Evolutionary conservation across 2,797 vertebrate species (phyloP), one percentile per base, ranked within the genome.

Genomic region (Girardinus metallicus): DNA sequence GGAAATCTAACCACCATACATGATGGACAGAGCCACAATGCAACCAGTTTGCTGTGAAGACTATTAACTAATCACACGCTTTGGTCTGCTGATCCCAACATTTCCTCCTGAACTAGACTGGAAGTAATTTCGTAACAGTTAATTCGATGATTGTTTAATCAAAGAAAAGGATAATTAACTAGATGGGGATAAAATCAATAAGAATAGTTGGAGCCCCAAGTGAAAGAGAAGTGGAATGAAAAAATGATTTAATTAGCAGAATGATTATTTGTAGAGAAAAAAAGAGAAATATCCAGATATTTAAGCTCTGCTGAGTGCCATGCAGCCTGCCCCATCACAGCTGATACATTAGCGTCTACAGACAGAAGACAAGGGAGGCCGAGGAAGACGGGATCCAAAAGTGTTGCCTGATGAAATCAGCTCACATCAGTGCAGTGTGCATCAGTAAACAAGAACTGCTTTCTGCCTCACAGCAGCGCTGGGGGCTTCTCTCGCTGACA

Each of bases 401-500:
- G 94, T 94, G 92, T 94, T 81, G 91, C 91, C 86, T 95, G 93
- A 95, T 94, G 89, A 86, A 95, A 93, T 95, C 92, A 95, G 87
- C 90, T 95, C 91, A 82, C 93, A 93, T 95, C 94, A 94, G 88
- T 91, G 91, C 53, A 87, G 87, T 87, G 85, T 87, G 90, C 88
- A 86, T 93, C 91, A 90, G 93, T 92, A 94, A 92, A 94, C 91
- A 93, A 90, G 87, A 85, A 79, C 49, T 76, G 86, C 90, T 86
- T 80, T 79, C 60, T 85, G 91, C 87, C 91, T 89, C 80, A 68
- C 76, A 91, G 93, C 85, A 83, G 81, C 2, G 80, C 89, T 89
- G 0, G 73, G n/a, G 78, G 91, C 87, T 75, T 82, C 80, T 73
- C 80, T 88, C 72, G 74, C 86, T 87, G 91, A 94, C 83, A 71